phyloP scores from a whole-genome alignment of 2,888 invertebrate species.

The Cerastoderma edule region DNA sequence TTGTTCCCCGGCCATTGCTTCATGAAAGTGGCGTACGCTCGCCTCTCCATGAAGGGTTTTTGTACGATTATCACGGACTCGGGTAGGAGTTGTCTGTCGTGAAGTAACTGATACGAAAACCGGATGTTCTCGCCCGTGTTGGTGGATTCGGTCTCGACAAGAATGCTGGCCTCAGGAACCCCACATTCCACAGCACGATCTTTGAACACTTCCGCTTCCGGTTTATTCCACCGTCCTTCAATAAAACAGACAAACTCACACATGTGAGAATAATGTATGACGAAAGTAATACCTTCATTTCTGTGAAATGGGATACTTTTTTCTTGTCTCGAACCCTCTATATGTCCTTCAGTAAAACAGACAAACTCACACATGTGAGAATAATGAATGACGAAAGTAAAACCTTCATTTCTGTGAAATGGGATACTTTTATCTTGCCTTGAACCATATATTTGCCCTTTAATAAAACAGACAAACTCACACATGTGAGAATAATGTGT shows the following conservation, averaged over 20 bases:
- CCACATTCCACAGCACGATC: slow-evolving; percentile 69
- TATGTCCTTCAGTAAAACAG: too few species aligned
- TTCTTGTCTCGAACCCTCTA: too few species aligned
- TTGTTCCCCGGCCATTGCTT: slow-evolving; percentile 75
- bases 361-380: too few species aligned
- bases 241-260: too few species aligned
- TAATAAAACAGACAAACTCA: too few species aligned
- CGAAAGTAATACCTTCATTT: too few species aligned
- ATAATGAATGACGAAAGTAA: too few species aligned
- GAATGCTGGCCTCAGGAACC: slow-evolving; percentile 68
- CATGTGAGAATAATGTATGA: too few species aligned
- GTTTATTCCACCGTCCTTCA: slow-evolving; percentile 67
- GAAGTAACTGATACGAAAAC: slow-evolving; percentile 68
- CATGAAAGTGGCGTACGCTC: slow-evolving; percentile 77
- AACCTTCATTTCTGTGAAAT: too few species aligned
- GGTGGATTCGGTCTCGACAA: slow-evolving; percentile 73
- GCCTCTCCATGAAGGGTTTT: slow-evolving; percentile 78
- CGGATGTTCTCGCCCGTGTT: slow-evolving; percentile 78
- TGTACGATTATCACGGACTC: slow-evolving; percentile 74
- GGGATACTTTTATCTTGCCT: too few species aligned
- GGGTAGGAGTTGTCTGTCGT: slow-evolving; percentile 37
- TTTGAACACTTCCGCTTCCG: slow-evolving; percentile 76
- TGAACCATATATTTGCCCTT: too few species aligned
- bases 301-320: not conserved
- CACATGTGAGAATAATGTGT: too few species aligned